Conservation (phyloP, 2,888 invertebrate genomes). For the Chouioia cunea region DNA sequence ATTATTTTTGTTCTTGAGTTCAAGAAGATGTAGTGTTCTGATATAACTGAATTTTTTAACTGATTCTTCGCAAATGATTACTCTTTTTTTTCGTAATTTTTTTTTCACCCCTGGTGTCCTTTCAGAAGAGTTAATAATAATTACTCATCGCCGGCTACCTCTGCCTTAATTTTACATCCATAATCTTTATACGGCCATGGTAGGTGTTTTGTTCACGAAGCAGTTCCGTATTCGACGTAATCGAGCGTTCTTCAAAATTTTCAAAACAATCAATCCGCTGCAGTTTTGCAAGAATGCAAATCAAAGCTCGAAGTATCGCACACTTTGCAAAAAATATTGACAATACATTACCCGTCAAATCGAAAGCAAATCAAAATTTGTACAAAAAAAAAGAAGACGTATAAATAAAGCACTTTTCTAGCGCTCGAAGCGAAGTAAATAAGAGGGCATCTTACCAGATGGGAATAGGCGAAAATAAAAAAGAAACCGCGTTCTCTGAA, state of each 20-base stretch:
- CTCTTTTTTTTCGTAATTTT: conserved; percentile 10
- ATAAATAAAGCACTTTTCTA: too few relatives aligned
- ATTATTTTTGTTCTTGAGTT: conserved; percentile 8
- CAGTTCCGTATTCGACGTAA: conserved; percentile 50
- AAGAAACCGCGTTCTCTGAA: conserved; percentile 18
- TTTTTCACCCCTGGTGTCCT: neutral
- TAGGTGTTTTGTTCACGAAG: conserved; percentile 51
- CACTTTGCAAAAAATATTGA: too few relatives aligned
- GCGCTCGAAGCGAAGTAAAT: neutral
- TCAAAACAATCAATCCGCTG: too few relatives aligned
- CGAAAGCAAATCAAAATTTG: too few relatives aligned
- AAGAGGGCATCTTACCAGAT: neutral
- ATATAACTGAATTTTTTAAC: too few relatives aligned
- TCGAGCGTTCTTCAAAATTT: too few relatives aligned
- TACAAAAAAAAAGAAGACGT: too few relatives aligned
- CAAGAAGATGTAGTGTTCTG: neutral
- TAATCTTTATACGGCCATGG: conserved; percentile 56
- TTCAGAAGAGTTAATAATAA: neutral
- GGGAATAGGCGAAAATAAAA: conserved; percentile 4
- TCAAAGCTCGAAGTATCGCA: too few relatives aligned
- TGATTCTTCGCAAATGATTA: neutral
- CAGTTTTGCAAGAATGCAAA: too few relatives aligned
- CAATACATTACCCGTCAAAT: too few relatives aligned
- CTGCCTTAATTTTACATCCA: conserved; percentile 55
- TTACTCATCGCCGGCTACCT: conserved; percentile 57